Evolutionary conservation across 30 jellyfish, hydroid and myxozoan species (phyloP).

Genomic region (Aurelia aurita): DNA sequence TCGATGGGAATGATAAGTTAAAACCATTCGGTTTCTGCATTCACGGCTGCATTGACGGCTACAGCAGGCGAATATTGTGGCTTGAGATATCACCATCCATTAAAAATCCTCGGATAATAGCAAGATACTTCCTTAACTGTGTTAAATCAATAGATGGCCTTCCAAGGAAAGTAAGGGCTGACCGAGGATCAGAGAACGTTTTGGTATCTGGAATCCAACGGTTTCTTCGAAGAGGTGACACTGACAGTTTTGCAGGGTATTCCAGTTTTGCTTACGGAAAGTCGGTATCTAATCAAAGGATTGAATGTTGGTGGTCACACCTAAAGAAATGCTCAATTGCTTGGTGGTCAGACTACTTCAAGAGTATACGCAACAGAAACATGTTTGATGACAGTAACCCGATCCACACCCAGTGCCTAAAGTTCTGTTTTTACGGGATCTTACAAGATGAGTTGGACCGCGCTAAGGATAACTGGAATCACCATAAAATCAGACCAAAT

Average conservation of each 20-base stretch:
- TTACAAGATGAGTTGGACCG: slow-evolving; percentile 3
- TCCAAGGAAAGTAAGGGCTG: background rate
- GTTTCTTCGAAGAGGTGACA: slow-evolving; percentile 6
- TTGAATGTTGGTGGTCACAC: slow-evolving; percentile 21
- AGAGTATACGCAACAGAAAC: slow-evolving; percentile 1
- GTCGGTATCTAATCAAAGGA: slow-evolving; percentile 10
- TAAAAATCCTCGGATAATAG: too few relatives aligned
- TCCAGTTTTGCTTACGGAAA: slow-evolving; percentile 11
- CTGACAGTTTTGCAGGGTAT: background rate
- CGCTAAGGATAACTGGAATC: slow-evolving; percentile 1
- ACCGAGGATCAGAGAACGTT: slow-evolving; percentile 13
- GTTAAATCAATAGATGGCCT: slow-evolving; percentile 3
- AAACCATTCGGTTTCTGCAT: slow-evolving; percentile 25
- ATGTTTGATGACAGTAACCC: slow-evolving; percentile 6
- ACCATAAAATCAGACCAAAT: background rate
- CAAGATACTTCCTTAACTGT: background rate
- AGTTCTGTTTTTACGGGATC: slow-evolving; percentile 2
- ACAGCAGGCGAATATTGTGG: slow-evolving; percentile 35
- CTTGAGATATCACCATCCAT: slow-evolving; percentile 15
- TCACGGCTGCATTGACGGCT: slow-evolving; percentile 57
- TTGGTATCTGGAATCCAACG: slow-evolving; percentile 3
- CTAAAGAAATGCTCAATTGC: slow-evolving; percentile 3
- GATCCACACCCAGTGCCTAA: slow-evolving; percentile 3
- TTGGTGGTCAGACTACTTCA: background rate
- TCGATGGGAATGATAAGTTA: slow-evolving; percentile 8